phyloP scores from a whole-genome alignment of 2,888 invertebrate genomes.

The Timandra comae region DNA sequence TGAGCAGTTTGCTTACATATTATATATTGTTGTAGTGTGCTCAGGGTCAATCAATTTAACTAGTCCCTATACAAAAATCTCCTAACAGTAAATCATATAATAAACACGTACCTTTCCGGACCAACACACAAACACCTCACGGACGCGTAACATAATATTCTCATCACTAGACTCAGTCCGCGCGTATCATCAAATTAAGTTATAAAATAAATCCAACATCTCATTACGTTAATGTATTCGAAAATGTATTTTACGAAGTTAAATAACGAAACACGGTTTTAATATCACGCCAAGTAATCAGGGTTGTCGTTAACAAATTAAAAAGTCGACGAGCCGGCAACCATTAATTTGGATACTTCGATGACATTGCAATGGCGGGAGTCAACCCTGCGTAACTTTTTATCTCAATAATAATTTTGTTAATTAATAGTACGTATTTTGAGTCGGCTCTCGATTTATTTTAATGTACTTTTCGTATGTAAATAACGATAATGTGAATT shows the following conservation, averaged over 20 bases:
- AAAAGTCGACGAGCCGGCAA: slow-evolving; percentile 7
- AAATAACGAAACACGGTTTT: slow-evolving; percentile 16
- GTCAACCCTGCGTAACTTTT: slow-evolving; percentile 2
- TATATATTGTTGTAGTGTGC: too few relatives aligned
- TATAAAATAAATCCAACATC: slow-evolving; percentile 18
- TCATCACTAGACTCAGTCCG: too few relatives aligned
- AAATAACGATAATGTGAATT: slow-evolving; percentile 1
- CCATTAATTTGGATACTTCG: slow-evolving; percentile 11
- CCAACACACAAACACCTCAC: too few relatives aligned
- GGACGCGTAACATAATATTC: too few relatives aligned
- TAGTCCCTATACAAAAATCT: too few relatives aligned
- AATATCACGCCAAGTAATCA: slow-evolving; percentile 6
- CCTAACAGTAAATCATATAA: too few relatives aligned
- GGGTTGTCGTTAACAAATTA: slow-evolving; percentile 15
- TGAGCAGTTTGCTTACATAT: too few relatives aligned
- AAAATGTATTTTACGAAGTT: slow-evolving; percentile 22
- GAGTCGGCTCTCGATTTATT: slow-evolving; percentile 1
- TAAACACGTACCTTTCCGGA: too few relatives aligned
- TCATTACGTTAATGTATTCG: slow-evolving; percentile 22
- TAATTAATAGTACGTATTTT: background rate
- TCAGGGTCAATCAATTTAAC: too few relatives aligned
- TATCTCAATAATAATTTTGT: slow-evolving; percentile 6
- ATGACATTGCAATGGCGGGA: slow-evolving; percentile 4
- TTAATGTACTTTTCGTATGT: too few relatives aligned
- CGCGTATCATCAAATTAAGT: slow-evolving; percentile 18